Evolutionary conservation across 2,113 vertebrate species (phyloP).

Genomic region (Nibea coibor): DNA sequence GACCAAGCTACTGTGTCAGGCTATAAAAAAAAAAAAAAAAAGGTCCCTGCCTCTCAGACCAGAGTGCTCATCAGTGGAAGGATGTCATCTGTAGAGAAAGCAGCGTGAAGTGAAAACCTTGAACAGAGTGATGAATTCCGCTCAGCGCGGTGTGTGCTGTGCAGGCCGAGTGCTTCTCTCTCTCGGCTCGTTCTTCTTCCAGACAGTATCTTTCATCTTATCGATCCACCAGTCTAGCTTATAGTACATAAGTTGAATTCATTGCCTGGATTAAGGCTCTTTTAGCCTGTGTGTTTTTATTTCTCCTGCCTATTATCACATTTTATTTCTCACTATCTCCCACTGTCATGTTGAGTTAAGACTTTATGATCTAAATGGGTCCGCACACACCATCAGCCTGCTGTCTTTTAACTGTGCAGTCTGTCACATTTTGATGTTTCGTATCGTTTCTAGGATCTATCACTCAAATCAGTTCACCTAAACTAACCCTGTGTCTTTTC

Average conservation of each 20-base stretch:
- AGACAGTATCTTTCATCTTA: constrained; percentile 26
- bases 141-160: background rate
- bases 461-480: background rate
- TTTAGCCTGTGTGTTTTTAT: background rate
- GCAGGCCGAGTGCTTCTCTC: background rate
- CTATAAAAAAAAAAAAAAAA: constrained; percentile 18
- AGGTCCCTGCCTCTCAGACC: constrained; percentile 17
- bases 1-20: constrained; percentile 32
- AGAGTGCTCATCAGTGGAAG: constrained; percentile 26
- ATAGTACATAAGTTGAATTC: background rate
- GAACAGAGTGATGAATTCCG: constrained; percentile 11
- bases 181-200: background rate
- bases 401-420: background rate
- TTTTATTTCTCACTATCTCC: constrained; percentile 14
- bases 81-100: constrained; percentile 36
- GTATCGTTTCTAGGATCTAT: background rate
- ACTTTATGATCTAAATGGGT: constrained; percentile 7
- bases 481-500: background rate
- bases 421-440: background rate
- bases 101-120: constrained; percentile 26
- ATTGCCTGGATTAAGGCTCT: constrained; percentile 13
- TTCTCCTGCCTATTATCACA: constrained; percentile 10
- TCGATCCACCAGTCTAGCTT: constrained; percentile 17
- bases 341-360: background rate
- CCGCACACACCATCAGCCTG: background rate